Evolutionary conservation across 2,113 vertebrate genomes (phyloP).

Genomic region (Carettochelys insculpta): DNA sequence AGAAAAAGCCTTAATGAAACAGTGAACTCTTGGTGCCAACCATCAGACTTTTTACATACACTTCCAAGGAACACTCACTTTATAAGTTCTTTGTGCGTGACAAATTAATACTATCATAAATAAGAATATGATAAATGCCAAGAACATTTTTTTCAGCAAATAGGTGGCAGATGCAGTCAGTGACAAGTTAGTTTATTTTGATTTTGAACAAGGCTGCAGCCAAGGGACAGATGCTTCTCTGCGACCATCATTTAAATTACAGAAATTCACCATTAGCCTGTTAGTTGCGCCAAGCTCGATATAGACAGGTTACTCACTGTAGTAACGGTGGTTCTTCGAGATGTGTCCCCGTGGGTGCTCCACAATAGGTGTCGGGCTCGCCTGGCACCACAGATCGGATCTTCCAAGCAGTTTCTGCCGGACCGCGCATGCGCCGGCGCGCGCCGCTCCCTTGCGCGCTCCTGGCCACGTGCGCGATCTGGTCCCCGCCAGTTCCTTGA

Average conservation of each 20-base stretch:
- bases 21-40: constrained; percentile 58
- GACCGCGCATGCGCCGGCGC: too few species aligned
- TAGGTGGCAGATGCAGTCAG: not conserved
- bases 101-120: not conserved
- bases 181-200: constrained; percentile 46
- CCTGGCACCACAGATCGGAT: too few species aligned
- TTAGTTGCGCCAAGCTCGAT: constrained; percentile 48
- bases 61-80: constrained; percentile 52
- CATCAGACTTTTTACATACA: constrained; percentile 50
- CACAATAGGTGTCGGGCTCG: too few species aligned
- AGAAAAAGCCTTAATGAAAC: constrained; percentile 72
- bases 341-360: too few species aligned
- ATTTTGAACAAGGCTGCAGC: constrained; percentile 38
- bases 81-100: constrained; percentile 43
- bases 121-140: not conserved
- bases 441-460: too few species aligned
- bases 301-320: too few species aligned
- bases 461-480: too few species aligned
- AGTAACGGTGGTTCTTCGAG: too few species aligned
- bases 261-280: constrained; percentile 33
- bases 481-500: too few species aligned
- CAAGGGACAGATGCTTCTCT: constrained; percentile 38
- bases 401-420: too few species aligned
- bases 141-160: not conserved
- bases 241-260: constrained; percentile 40